Percentiles rank a stretch among this genome's conserved stretches.
Conservation (phyloP, 2,797 vertebrate genomes). For the Phoebastria nigripes region DNA sequence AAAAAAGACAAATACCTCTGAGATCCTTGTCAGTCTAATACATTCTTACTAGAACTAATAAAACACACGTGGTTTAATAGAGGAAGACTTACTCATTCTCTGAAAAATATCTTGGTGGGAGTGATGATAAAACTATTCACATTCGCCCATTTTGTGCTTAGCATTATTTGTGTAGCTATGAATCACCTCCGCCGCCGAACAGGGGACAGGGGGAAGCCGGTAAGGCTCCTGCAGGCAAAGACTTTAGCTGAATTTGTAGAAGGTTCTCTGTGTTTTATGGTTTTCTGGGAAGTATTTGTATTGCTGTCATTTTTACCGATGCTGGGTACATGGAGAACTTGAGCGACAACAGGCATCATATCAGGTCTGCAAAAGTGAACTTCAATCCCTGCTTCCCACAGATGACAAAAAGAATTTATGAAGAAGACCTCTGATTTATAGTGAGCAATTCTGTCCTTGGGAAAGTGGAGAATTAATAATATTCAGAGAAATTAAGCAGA, state of each 20-base stretch:
- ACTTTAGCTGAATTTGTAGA: not conserved
- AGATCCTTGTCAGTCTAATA: constrained; percentile 36
- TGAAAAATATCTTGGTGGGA: constrained; percentile 3
- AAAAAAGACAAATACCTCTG: constrained; percentile 28
- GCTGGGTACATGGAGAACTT: not conserved
- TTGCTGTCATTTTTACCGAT: not conserved
- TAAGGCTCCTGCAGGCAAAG: not conserved
- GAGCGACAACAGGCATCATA: not conserved
- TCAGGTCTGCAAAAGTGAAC: not conserved
- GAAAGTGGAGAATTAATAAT: not conserved
- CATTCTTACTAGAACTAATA: constrained; percentile 31
- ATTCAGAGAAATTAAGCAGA: not conserved
- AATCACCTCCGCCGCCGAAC: not conserved
- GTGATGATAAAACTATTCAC: not conserved
- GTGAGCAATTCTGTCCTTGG: not conserved
- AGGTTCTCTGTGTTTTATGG: not conserved
- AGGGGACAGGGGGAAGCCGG: not conserved
- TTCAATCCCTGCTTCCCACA: not conserved
- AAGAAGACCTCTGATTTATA: not conserved
- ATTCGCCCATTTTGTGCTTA: not conserved
- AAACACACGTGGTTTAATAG: constrained; percentile 1
- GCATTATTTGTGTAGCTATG: not conserved
- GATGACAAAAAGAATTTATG: constrained; percentile 3
- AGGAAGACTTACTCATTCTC: constrained; percentile 24
- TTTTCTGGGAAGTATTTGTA: not conserved